These are phyloP conservation scores for Zygaena filipendulae DNA, from an alignment of 2,888 invertebrate species.

Conservation along the genomic window DNA sequence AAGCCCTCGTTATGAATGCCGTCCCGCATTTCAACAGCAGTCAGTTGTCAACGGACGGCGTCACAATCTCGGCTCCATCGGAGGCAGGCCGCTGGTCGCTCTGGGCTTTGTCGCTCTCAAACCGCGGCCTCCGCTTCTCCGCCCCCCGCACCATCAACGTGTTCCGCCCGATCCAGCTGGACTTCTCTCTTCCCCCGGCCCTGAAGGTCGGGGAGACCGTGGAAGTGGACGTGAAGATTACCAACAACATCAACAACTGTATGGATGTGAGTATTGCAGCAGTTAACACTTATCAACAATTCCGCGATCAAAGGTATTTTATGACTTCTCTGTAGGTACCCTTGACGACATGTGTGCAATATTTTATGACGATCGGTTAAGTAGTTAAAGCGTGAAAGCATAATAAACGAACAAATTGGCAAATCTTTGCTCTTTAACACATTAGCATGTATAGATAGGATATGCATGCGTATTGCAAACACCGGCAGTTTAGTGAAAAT, in stretches of 20 bases:
- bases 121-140: constrained; percentile 63
- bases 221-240: constrained; percentile 76
- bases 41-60: constrained; percentile 68
- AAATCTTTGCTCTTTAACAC: too few species aligned
- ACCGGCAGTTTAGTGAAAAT: too few species aligned
- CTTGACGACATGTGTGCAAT: too few species aligned
- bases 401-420: too few species aligned
- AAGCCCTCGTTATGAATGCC: too few species aligned
- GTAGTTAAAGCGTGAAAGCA: too few species aligned
- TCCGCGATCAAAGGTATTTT: too few species aligned
- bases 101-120: constrained; percentile 70
- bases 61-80: constrained; percentile 69
- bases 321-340: too few species aligned
- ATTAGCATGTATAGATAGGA: too few species aligned
- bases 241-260: constrained; percentile 74
- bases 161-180: constrained; percentile 71
- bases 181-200: constrained; percentile 69
- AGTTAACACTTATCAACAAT: constrained; percentile 3
- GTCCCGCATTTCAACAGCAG: too few species aligned
- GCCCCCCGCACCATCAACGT: constrained; percentile 70
- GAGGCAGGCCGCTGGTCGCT: constrained; percentile 74
- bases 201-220: constrained; percentile 72
- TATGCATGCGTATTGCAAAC: too few species aligned
- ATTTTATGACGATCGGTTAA: too few species aligned
- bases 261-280: constrained; percentile 76